A percentile compares a stretch with the other conserved stretches of the same genome.
Evolutionary conservation across 35 echinoderm and acorn worm genomes (phyloP).

Genomic region (Strongylocentrotus purpuratus): DNA sequence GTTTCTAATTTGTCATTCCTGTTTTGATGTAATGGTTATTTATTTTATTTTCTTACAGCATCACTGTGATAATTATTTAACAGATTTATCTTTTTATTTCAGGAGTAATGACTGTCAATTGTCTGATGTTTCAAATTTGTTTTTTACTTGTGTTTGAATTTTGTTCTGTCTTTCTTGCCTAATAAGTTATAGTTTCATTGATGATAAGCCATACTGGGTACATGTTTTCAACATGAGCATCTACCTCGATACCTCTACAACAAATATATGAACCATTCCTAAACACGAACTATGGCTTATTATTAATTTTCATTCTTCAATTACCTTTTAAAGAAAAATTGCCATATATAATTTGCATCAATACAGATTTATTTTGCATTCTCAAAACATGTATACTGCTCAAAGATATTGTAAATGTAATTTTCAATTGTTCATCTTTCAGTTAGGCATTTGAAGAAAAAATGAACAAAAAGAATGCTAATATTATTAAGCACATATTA

Average conservation of each 20-base stretch:
- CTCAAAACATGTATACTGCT: not conserved
- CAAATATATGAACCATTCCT: not conserved
- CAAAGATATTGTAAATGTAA: not conserved
- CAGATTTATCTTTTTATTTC: slow-evolving; percentile 19
- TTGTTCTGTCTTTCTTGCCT: slow-evolving; percentile 18
- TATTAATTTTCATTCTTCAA: not conserved
- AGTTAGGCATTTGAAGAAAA: no score
- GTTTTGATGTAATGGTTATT: not conserved
- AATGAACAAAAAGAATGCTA: no score
- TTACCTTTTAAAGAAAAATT: not conserved
- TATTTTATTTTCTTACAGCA: not conserved
- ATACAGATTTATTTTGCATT: not conserved
- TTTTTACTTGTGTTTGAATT: slow-evolving; percentile 14
- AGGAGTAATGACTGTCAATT: slow-evolving; percentile 38
- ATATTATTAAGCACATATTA: no score
- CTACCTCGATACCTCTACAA: no score
- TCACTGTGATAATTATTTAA: slow-evolving; percentile 3
- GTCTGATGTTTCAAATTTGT: slow-evolving; percentile 13
- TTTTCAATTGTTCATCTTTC: no score
- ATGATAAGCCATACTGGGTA: not conserved
- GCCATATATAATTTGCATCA: not conserved
- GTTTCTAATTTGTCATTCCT: not conserved
- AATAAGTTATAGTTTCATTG: not conserved
- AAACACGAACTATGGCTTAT: not conserved
- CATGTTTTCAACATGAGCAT: not conserved